Conservation (phyloP, 1,140 invertebrate genomes). For the Nephila pilipes region DNA sequence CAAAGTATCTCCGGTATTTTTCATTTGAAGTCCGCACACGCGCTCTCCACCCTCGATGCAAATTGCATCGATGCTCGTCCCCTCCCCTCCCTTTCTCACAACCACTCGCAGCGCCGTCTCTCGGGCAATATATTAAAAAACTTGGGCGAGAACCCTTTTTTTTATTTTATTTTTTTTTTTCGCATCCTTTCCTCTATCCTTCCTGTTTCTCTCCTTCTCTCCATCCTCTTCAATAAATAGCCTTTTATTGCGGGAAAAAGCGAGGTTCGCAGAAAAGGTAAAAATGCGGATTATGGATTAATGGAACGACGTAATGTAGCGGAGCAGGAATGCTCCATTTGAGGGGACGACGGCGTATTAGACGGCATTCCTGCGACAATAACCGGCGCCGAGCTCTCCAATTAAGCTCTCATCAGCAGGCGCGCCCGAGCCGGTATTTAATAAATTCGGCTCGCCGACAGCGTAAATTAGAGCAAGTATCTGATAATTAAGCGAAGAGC, state of each 20-base stretch:
- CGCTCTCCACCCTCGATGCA: conserved; percentile 40
- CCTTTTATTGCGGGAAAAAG: conserved; percentile 62
- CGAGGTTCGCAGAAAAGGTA: conserved; percentile 44
- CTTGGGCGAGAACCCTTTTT: not conserved
- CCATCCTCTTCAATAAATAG: conserved; percentile 35
- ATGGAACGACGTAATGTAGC: conserved; percentile 63
- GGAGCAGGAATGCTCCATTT: conserved; percentile 71
- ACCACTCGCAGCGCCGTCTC: conserved; percentile 52
- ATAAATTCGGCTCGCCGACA: conserved; percentile 70
- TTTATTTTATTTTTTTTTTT: not conserved
- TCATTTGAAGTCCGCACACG: conserved; percentile 63
- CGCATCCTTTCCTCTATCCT: too few relatives aligned
- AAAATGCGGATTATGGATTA: conserved; percentile 74
- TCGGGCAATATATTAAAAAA: conserved; percentile 72
- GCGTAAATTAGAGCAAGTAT: conserved; percentile 74
- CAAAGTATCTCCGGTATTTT: conserved; percentile 74
- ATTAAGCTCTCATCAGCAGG: conserved; percentile 69
- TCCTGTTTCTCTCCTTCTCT: too few relatives aligned
- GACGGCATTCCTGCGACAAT: conserved; percentile 68
- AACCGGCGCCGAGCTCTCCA: conserved; percentile 55
- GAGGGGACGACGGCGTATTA: conserved; percentile 58
- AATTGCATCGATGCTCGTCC: conserved; percentile 40
- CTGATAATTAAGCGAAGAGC: conserved; percentile 67
- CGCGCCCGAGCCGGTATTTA: conserved; percentile 64
- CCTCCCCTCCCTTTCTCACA: conserved; percentile 15